phyloP scores from a whole-genome alignment of 1,140 invertebrate genomes.

The Babylonia areolata region DNA sequence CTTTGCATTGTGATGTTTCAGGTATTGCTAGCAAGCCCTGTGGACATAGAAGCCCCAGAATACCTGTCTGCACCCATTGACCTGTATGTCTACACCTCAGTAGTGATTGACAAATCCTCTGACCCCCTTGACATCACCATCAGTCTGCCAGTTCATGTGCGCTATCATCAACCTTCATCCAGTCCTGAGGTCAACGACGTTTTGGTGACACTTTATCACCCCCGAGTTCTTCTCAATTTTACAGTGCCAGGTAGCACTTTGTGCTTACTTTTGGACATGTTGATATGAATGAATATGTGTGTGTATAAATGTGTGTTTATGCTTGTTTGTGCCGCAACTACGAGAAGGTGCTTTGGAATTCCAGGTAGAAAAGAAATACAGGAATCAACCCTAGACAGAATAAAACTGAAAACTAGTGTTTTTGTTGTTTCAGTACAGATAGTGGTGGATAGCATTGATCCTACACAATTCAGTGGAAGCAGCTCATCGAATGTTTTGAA shows the following conservation, averaged over 20 bases:
- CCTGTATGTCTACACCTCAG: conserved; percentile 46
- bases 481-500: too few relatives aligned
- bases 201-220: conserved; percentile 37
- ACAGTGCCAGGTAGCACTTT: conserved; percentile 24
- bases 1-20: too few relatives aligned
- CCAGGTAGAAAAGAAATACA: too few relatives aligned
- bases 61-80: conserved; percentile 44
- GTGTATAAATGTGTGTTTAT: neutral
- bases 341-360: neutral
- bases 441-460: too few relatives aligned
- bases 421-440: too few relatives aligned
- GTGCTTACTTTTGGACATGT: neutral
- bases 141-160: conserved; percentile 57
- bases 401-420: too few relatives aligned
- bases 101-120: neutral
- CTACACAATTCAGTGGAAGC: too few relatives aligned
- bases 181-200: conserved; percentile 28
- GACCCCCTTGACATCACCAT: conserved; percentile 40
- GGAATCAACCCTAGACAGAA: too few relatives aligned
- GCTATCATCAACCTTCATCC: conserved; percentile 54
- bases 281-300: neutral
- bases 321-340: neutral
- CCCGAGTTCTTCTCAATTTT: conserved; percentile 43
- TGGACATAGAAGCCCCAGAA: conserved; percentile 60
- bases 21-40: conserved; percentile 42